These are phyloP conservation scores for Thunnus albacares DNA, from an alignment of 2,797 vertebrate genomes.

Conservation along the genomic window DNA sequence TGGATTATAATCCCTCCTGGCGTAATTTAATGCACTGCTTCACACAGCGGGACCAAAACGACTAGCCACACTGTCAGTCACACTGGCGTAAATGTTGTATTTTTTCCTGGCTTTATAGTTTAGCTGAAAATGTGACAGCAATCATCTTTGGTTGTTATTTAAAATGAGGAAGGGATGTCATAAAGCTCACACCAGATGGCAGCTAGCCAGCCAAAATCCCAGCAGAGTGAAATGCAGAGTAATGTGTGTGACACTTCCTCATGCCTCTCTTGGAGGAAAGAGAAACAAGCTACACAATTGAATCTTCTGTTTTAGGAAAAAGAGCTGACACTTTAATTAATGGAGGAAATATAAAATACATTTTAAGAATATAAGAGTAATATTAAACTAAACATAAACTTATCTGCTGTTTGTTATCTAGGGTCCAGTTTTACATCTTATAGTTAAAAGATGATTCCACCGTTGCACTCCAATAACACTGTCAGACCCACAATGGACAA, in stretches of 20 bases:
- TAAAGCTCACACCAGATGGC: constrained; percentile 47
- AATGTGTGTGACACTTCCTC: constrained; percentile 25
- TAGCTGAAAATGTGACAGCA: constrained; percentile 56
- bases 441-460: no score
- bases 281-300: background rate
- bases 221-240: constrained; percentile 42
- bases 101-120: constrained; percentile 44
- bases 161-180: constrained; percentile 49
- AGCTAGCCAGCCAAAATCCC: constrained; percentile 41
- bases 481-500: background rate
- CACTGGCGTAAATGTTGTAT: constrained; percentile 14
- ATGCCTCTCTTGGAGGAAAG: constrained; percentile 13
- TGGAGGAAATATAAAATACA: background rate
- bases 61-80: constrained; percentile 37
- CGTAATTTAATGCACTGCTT: constrained; percentile 54
- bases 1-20: constrained; percentile 65
- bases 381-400: background rate
- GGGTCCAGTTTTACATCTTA: background rate
- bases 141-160: constrained; percentile 51
- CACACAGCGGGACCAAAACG: constrained; percentile 30
- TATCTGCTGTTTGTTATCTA: background rate
- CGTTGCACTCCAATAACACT: background rate
- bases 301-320: no score
- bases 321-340: background rate
- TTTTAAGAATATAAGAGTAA: background rate